A percentile compares a stretch with the other conserved stretches of the same genome.
Evolutionary conservation across 1,140 invertebrate species (phyloP).

Genomic region (Brachionus asplanchnoidis): DNA sequence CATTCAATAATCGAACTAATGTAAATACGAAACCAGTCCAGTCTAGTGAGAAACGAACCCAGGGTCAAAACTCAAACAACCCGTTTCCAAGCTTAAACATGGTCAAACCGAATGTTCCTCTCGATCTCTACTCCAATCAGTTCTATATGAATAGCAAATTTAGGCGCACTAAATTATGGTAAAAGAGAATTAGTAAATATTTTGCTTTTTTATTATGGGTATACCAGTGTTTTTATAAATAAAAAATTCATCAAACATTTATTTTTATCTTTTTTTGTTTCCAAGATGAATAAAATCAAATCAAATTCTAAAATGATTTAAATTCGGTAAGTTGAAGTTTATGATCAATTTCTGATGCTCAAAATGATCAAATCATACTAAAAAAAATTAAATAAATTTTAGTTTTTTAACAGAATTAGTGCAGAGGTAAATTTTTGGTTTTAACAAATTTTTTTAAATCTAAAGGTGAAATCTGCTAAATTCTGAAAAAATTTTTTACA

Average conservation of each 20-base stretch:
- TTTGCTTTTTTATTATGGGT: not conserved
- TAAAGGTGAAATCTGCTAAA: too few species aligned
- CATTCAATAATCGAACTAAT: constrained; percentile 5
- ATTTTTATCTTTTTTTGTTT: too few species aligned
- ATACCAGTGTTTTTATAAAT: not conserved
- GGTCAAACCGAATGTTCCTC: not conserved
- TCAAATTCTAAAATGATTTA: not conserved
- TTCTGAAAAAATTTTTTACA: too few species aligned
- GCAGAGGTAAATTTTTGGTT: too few species aligned
- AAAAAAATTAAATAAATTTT: too few species aligned
- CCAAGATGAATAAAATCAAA: too few species aligned
- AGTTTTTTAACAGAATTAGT: too few species aligned
- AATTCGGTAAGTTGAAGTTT: too few species aligned
- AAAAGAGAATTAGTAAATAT: not conserved
- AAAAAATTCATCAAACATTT: too few species aligned
- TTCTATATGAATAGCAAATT: constrained; percentile 35
- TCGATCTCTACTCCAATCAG: not conserved
- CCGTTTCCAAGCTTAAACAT: constrained; percentile 4
- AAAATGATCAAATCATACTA: too few species aligned
- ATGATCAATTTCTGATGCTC: too few species aligned
- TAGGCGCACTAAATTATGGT: constrained; percentile 17
- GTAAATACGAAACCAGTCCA: not conserved
- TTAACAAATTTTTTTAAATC: too few species aligned
- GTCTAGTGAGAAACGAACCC: not conserved
- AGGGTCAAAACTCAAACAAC: not conserved